phyloP scores from a whole-genome alignment of 1,140 invertebrate species.

The Drosophila saltans region DNA sequence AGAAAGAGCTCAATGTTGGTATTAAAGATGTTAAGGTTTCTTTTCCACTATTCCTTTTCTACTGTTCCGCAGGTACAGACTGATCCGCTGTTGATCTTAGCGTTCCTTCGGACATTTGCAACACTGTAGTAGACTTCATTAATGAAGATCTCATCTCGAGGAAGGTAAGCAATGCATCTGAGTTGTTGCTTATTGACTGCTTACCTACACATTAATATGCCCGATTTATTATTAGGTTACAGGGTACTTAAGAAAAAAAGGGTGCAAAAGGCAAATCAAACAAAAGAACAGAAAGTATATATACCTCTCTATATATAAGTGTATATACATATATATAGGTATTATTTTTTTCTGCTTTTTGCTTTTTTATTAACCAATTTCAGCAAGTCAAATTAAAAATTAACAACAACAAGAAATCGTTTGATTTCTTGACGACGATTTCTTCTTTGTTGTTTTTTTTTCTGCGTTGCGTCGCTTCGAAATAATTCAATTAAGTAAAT shows the following conservation, averaged over 20 bases:
- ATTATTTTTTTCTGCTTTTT: constrained; percentile 4
- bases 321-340: neutral
- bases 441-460: constrained; percentile 40
- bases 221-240: neutral
- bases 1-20: too few relatives aligned
- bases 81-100: too few relatives aligned
- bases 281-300: constrained; percentile 28
- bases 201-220: neutral
- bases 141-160: too few relatives aligned
- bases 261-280: constrained; percentile 58
- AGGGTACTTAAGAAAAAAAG: constrained; percentile 14
- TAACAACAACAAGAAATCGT: constrained; percentile 63
- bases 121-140: too few relatives aligned
- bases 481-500: constrained; percentile 79
- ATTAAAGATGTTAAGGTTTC: too few relatives aligned
- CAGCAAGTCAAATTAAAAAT: constrained; percentile 77
- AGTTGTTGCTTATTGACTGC: too few relatives aligned
- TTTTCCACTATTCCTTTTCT: too few relatives aligned
- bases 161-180: too few relatives aligned
- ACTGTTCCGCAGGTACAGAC: too few relatives aligned
- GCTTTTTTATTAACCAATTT: constrained; percentile 78
- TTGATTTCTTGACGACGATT: constrained; percentile 74
- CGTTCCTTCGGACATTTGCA: too few relatives aligned
- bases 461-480: constrained; percentile 51
- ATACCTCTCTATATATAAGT: neutral